A percentile compares a stretch with the other conserved stretches of the same genome.
Evolutionary conservation across 2,797 vertebrate species (phyloP).

Genomic region (Hypotaenidia philippensis): DNA sequence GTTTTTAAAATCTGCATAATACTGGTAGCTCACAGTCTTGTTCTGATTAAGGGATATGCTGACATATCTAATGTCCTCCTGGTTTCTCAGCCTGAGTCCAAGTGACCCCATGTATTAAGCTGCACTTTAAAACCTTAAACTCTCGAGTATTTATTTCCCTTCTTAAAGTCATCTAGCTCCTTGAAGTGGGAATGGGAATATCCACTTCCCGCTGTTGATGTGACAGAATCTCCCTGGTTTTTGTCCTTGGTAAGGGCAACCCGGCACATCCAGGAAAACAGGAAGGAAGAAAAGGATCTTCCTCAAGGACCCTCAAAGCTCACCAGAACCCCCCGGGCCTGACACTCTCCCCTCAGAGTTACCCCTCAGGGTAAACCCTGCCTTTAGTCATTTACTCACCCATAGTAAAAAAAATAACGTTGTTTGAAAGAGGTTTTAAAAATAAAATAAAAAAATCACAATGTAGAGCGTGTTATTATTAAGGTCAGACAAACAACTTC

Average conservation of each 20-base stretch:
- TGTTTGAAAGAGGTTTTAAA: background rate
- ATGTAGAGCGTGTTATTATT: background rate
- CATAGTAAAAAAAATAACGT: background rate
- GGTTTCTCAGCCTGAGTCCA: background rate
- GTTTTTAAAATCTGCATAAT: background rate
- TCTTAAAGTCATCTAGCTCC: background rate
- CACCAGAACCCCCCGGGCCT: background rate
- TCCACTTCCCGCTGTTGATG: background rate
- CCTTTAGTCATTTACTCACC: background rate
- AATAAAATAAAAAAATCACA: background rate
- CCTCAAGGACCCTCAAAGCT: background rate
- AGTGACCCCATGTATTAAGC: background rate
- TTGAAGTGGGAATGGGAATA: background rate
- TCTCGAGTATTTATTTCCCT: background rate
- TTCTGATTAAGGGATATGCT: background rate
- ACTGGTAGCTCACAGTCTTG: background rate
- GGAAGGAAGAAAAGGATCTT: rapidly evolving
- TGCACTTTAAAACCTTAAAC: background rate
- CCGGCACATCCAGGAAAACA: background rate
- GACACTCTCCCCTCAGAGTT: rapidly evolving
- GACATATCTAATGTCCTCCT: rapidly evolving
- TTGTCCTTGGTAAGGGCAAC: background rate
- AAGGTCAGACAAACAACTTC: background rate
- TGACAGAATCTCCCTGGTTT: background rate
- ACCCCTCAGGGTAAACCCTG: background rate